phyloP scores from a whole-genome alignment of 2,888 invertebrate species.

The Mesochorus sp. region DNA sequence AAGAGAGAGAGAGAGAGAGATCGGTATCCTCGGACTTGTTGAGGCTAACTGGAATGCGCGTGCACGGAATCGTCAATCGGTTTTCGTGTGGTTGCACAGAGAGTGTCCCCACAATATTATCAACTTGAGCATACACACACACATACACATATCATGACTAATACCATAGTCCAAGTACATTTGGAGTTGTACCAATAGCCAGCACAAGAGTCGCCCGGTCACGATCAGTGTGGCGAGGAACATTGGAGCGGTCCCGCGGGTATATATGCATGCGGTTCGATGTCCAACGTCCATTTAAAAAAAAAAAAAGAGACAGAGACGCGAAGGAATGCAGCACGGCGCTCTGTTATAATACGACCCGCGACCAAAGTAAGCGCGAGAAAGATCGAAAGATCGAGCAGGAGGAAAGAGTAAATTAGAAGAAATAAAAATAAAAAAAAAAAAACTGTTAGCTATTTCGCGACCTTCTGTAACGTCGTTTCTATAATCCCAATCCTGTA shows the following conservation, averaged over 20 bases:
- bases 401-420: neutral
- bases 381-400: neutral
- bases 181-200: constrained; percentile 18
- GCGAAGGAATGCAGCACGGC: constrained; percentile 58
- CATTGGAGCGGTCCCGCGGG: constrained; percentile 42
- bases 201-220: constrained; percentile 48
- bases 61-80: constrained; percentile 69
- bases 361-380: constrained; percentile 18
- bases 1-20: constrained; percentile 28
- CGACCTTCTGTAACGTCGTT: constrained; percentile 44
- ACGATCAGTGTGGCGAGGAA: constrained; percentile 51
- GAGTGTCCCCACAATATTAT: constrained; percentile 3
- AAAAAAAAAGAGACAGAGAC: constrained; percentile 20
- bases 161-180: constrained; percentile 12
- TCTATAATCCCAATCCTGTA: constrained; percentile 36
- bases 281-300: constrained; percentile 63
- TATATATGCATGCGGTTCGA: constrained; percentile 46
- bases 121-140: neutral
- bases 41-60: constrained; percentile 72
- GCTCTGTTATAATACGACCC: constrained; percentile 31
- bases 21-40: constrained; percentile 60
- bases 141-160: neutral
- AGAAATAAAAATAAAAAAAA: constrained; percentile 6
- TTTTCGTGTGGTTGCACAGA: constrained; percentile 35
- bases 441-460: constrained; percentile 5